phyloP scores from a whole-genome alignment of 2,888 invertebrate species.

The Philereme vetulata region DNA sequence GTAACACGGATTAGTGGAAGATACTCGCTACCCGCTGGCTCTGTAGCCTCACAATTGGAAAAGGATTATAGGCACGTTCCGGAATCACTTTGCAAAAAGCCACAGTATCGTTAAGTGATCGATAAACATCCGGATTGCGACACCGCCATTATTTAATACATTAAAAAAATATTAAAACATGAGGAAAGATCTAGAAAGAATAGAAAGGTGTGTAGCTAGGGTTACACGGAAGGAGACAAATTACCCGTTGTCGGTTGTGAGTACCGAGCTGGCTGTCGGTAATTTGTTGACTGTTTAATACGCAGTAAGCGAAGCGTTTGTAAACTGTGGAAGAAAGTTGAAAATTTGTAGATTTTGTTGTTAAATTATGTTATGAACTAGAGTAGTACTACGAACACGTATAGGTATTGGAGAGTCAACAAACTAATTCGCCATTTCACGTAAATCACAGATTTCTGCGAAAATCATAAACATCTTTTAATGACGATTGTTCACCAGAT shows the following conservation, averaged over 20 bases:
- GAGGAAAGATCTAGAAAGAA: constrained; percentile 15
- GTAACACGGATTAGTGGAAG: too few species aligned
- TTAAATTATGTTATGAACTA: too few species aligned
- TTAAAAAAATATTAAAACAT: constrained; percentile 1
- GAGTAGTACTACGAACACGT: too few species aligned
- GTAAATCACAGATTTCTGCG: background rate
- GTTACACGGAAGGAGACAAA: constrained; percentile 14
- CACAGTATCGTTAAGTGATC: constrained; percentile 35
- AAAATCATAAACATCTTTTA: constrained; percentile 7
- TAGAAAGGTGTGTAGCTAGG: constrained; percentile 20
- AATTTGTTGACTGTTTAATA: too few species aligned
- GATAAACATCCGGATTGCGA: constrained; percentile 40
- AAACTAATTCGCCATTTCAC: background rate
- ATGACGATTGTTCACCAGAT: background rate
- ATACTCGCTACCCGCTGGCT: constrained; percentile 14
- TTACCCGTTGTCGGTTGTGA: constrained; percentile 14
- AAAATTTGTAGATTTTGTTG: too few species aligned
- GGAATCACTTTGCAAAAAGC: constrained; percentile 44
- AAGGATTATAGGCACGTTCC: constrained; percentile 35
- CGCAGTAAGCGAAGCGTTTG: too few species aligned
- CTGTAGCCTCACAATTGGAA: constrained; percentile 29
- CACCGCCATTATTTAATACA: constrained; percentile 11
- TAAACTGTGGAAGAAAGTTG: too few species aligned
- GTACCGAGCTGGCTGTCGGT: background rate
- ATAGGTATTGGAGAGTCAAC: background rate